phyloP scores from a whole-genome alignment of 1,140 invertebrate genomes.

The Bombus pyrosoma region DNA sequence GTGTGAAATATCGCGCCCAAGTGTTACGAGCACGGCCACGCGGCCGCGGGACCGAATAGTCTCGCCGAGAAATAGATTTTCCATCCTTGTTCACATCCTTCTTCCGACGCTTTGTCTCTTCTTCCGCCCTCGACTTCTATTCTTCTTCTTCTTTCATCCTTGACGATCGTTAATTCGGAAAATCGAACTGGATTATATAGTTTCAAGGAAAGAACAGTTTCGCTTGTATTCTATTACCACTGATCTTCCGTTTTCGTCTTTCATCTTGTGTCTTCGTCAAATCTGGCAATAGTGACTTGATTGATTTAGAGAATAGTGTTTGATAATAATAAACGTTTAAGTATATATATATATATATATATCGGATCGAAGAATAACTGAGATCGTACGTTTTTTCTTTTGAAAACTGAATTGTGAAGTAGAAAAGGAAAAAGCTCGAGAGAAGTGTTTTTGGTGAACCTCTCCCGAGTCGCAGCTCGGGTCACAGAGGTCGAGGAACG shows the following conservation, averaged over 20 bases:
- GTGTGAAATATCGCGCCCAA: conserved; percentile 83
- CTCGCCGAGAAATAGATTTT: conserved; percentile 29
- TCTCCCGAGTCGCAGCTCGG: neutral
- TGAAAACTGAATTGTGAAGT: neutral
- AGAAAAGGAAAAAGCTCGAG: neutral
- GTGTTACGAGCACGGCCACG: conserved; percentile 78
- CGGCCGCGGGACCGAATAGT: conserved; percentile 39
- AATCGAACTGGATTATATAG: conserved; percentile 21
- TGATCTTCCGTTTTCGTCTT: neutral
- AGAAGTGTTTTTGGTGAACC: neutral
- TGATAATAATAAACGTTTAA: too few relatives aligned
- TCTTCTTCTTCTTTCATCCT: neutral
- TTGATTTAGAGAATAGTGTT: too few relatives aligned
- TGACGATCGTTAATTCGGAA: neutral
- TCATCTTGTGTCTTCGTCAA: neutral
- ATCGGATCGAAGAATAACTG: neutral
- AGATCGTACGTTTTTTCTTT: neutral
- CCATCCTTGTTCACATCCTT: conserved; percentile 36
- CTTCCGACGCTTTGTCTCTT: neutral
- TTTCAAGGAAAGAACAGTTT: neutral
- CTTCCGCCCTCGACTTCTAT: neutral
- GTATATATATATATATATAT: neutral
- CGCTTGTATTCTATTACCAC: too few relatives aligned
- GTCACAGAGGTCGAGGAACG: neutral
- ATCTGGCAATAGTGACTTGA: too few relatives aligned